Percentiles rank a stretch among this genome's conserved stretches.
These are phyloP conservation scores for Pelagia noctiluca DNA, from an alignment of 30 jellyfish, hydroid and myxozoan species.

Conservation along the genomic window DNA sequence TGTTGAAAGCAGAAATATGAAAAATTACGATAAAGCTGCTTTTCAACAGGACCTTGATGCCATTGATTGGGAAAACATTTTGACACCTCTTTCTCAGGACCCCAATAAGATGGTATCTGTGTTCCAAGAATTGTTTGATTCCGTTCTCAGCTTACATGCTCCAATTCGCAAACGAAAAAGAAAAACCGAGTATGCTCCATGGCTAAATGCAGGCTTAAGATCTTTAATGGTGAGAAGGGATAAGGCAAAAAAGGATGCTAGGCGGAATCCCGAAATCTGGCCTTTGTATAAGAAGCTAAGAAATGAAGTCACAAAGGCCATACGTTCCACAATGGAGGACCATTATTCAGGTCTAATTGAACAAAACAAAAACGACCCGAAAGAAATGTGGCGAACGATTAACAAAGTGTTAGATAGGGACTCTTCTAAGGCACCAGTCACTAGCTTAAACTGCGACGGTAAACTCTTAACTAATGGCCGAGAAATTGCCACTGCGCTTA, in stretches of 20 bases:
- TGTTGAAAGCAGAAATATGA: constrained; percentile 3
- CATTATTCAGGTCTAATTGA: constrained; percentile 1
- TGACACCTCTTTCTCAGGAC: background rate
- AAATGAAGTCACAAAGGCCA: constrained; percentile 3
- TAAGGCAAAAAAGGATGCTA: constrained; percentile 6
- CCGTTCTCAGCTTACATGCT: constrained; percentile 17
- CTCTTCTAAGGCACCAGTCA: background rate
- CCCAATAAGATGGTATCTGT: too few relatives aligned
- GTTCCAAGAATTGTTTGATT: background rate
- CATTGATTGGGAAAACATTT: background rate
- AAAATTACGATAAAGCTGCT: too few relatives aligned
- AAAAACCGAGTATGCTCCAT: background rate
- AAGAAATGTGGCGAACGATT: background rate
- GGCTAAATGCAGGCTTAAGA: constrained; percentile 14
- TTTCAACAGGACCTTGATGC: background rate
- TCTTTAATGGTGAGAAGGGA: constrained; percentile 10
- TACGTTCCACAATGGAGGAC: background rate
- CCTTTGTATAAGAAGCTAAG: constrained; percentile 12
- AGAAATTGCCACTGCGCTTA: constrained; percentile 6
- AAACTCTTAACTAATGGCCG: constrained; percentile 8
- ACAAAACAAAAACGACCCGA: constrained; percentile 1
- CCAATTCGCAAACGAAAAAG: constrained; percentile 10
- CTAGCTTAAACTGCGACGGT: constrained; percentile 3
- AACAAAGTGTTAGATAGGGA: background rate
- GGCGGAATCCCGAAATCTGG: constrained; percentile 9